Evolutionary conservation across 2,797 vertebrate species (phyloP).

Genomic region (Brotula barbata): DNA sequence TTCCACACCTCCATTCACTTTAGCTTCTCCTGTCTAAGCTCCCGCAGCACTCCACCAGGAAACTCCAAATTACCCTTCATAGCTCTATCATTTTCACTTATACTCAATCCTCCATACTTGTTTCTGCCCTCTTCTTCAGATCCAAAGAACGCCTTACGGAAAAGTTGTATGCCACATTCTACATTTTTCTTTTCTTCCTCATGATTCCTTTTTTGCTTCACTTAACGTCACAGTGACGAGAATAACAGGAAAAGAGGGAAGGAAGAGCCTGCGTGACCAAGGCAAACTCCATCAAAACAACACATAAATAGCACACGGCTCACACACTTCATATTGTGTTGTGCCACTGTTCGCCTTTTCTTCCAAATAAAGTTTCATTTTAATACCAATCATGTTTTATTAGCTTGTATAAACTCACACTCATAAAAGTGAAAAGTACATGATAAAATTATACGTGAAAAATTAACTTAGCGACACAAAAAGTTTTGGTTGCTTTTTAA

Average conservation of each 20-base stretch:
- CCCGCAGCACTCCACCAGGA: neutral
- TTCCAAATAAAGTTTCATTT: neutral
- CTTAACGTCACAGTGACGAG: slow-evolving; percentile 8
- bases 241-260: slow-evolving; percentile 18
- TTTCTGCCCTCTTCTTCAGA: too few relatives aligned
- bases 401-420: neutral
- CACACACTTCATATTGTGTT: too few relatives aligned
- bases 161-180: too few relatives aligned
- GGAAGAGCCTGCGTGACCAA: slow-evolving; percentile 8
- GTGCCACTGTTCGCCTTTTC: neutral
- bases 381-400: neutral
- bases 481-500: too few relatives aligned
- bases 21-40: neutral
- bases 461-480: too few relatives aligned
- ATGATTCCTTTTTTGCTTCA: slow-evolving; percentile 8
- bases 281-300: slow-evolving; percentile 11
- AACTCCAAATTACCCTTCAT: too few relatives aligned
- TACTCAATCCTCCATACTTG: too few relatives aligned
- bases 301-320: neutral
- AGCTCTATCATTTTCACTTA: too few relatives aligned
- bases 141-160: too few relatives aligned
- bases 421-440: too few relatives aligned
- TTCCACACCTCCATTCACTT: slow-evolving; percentile 18
- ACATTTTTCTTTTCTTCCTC: too few relatives aligned
- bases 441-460: too few relatives aligned